phyloP scores from a whole-genome alignment of 2,797 vertebrate species.

The Danio choprae region DNA sequence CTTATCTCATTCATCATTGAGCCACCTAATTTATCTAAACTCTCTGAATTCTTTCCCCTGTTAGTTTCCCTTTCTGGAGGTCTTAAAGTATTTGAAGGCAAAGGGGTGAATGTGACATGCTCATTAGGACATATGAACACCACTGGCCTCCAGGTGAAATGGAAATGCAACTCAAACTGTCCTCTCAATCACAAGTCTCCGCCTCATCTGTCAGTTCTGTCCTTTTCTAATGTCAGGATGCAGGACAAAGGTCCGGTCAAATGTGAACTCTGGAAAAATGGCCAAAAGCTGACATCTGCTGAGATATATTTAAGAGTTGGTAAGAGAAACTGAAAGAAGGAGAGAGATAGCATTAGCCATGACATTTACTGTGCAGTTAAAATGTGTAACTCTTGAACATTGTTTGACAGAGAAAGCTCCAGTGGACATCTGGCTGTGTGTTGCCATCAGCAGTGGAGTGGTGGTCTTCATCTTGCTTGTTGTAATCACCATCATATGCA shows the following conservation, averaged over 20 bases:
- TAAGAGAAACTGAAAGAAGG: constrained; percentile 60
- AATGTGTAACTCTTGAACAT: background rate
- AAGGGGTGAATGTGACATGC: constrained; percentile 73
- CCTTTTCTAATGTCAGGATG: constrained; percentile 50
- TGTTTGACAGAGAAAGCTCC: constrained; percentile 62
- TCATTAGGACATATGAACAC: constrained; percentile 48
- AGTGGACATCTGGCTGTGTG: constrained; percentile 68
- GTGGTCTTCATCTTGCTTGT: constrained; percentile 69
- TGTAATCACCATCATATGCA: constrained; percentile 63
- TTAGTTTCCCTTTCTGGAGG: constrained; percentile 38
- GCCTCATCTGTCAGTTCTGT: background rate
- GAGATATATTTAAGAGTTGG: constrained; percentile 69
- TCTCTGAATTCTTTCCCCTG: background rate
- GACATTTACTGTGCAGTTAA: background rate
- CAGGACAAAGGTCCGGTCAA: constrained; percentile 64
- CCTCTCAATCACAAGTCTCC: accelerated
- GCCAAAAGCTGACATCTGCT: constrained; percentile 47
- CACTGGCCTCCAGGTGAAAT: constrained; percentile 60
- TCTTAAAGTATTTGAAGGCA: constrained; percentile 58
- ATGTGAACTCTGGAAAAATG: constrained; percentile 65
- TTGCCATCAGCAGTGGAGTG: constrained; percentile 64
- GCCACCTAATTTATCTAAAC: background rate
- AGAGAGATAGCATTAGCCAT: background rate
- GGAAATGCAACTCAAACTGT: constrained; percentile 50
- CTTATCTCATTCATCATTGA: too few species aligned